Percentiles rank a stretch among this genome's conserved stretches.
Evolutionary conservation across 2,888 invertebrate genomes (phyloP).

Genomic region (Synergus japonicus): DNA sequence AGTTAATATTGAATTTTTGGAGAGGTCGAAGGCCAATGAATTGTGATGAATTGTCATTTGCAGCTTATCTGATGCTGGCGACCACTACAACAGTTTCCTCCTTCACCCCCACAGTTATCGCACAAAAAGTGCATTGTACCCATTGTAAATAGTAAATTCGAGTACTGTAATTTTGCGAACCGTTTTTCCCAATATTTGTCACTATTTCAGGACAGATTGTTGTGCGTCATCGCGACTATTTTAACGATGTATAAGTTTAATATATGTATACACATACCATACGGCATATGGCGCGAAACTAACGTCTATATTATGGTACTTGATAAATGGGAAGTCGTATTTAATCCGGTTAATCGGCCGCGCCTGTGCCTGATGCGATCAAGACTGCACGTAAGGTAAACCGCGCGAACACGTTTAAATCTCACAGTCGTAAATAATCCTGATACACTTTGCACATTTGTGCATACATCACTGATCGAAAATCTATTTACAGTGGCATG

Average conservation of each 20-base stretch:
- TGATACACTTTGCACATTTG: neutral
- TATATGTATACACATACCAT: slow-evolving; percentile 27
- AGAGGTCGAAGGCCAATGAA: slow-evolving; percentile 52
- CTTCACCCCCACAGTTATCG: slow-evolving; percentile 36
- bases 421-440: neutral
- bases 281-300: slow-evolving; percentile 56
- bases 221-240: slow-evolving; percentile 45
- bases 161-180: slow-evolving; percentile 42
- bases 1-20: slow-evolving; percentile 53
- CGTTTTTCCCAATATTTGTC: slow-evolving; percentile 48
- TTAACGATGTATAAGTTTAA: slow-evolving; percentile 47
- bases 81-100: slow-evolving; percentile 39
- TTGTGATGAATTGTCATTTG: slow-evolving; percentile 51
- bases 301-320: slow-evolving; percentile 55
- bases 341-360: slow-evolving; percentile 50
- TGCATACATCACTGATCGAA: neutral
- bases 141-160: slow-evolving; percentile 48
- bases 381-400: neutral
- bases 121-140: slow-evolving; percentile 51
- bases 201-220: slow-evolving; percentile 49
- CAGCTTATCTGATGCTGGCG: slow-evolving; percentile 44
- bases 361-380: slow-evolving; percentile 3
- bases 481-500: neutral
- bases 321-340: slow-evolving; percentile 54
- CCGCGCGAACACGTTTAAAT: neutral